These are phyloP conservation scores for Gopherus evgoodei DNA, from an alignment of 2,113 vertebrate genomes.

Conservation along the genomic window DNA sequence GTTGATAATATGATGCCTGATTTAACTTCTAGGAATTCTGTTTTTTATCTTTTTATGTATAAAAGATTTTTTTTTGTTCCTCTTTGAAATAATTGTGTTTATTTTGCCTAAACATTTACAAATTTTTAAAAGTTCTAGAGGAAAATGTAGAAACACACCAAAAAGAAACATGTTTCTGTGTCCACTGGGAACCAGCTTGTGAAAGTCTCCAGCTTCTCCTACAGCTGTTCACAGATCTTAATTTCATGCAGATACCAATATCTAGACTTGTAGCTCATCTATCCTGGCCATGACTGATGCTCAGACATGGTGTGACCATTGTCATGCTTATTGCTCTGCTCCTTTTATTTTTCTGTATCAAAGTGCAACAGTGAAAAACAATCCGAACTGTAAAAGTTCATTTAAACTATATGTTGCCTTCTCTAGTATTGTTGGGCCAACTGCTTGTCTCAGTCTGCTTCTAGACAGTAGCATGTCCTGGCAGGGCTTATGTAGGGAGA, in stretches of 20 bases:
- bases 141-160: not conserved
- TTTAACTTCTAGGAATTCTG: not conserved
- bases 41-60: not conserved
- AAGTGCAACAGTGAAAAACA: not conserved
- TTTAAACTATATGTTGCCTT: slow-evolving; percentile 3
- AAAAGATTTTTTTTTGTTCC: not conserved
- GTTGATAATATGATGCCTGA: not conserved
- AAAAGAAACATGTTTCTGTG: not conserved
- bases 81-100: not conserved
- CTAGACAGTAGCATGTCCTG: slow-evolving; percentile 4
- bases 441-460: slow-evolving; percentile 42
- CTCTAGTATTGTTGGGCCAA: slow-evolving; percentile 20
- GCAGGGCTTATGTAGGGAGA: not conserved
- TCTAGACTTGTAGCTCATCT: not conserved
- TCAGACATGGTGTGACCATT: not conserved
- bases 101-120: not conserved
- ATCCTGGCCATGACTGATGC: not conserved
- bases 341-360: not conserved
- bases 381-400: not conserved
- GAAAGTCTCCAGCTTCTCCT: not conserved
- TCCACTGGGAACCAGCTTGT: not conserved
- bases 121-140: not conserved
- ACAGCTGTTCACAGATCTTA: not conserved
- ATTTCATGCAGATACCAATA: not conserved
- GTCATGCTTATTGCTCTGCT: not conserved